phyloP scores from a whole-genome alignment of 2,113 vertebrate genomes.

The Sarotherodon lohbergeri region DNA sequence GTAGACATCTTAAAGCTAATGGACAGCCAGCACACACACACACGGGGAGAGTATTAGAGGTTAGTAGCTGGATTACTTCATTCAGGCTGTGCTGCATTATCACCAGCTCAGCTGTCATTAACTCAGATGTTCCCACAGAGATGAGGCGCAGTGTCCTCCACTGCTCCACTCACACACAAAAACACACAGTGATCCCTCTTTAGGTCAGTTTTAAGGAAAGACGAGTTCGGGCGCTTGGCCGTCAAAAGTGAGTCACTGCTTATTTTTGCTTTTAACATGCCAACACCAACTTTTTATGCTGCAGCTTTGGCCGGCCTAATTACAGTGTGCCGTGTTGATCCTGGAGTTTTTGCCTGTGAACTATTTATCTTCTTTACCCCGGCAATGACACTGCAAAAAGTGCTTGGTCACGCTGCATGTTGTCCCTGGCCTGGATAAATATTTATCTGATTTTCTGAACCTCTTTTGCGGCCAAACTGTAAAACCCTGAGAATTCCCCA shows the following conservation, averaged over 20 bases:
- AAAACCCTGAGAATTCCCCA: conserved; percentile 33
- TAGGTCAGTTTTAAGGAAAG: not conserved
- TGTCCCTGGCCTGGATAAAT: conserved; percentile 16
- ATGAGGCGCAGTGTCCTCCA: not conserved
- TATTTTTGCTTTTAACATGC: not conserved
- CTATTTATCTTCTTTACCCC: not conserved
- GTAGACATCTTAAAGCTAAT: not conserved
- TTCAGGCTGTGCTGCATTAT: conserved; percentile 35
- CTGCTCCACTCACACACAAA: not conserved
- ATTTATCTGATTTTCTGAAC: conserved; percentile 17
- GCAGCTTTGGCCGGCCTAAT: conserved; percentile 4
- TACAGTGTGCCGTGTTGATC: conserved; percentile 24
- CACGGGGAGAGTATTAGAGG: not conserved
- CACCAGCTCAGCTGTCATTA: conserved; percentile 41
- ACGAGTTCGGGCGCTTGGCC: not conserved
- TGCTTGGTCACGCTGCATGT: conserved; percentile 2
- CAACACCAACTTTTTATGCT: not conserved
- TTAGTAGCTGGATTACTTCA: conserved; percentile 37
- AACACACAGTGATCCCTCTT: not conserved
- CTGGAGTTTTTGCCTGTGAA: not conserved
- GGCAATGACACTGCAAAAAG: conserved; percentile 33
- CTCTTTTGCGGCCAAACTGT: conserved; percentile 1
- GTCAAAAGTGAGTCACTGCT: not conserved
- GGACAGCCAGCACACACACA: not conserved
- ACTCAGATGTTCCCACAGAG: conserved; percentile 33